These are phyloP conservation scores for Siphamia tubifer DNA, from an alignment of 2,113 vertebrate species.

Conservation along the genomic window DNA sequence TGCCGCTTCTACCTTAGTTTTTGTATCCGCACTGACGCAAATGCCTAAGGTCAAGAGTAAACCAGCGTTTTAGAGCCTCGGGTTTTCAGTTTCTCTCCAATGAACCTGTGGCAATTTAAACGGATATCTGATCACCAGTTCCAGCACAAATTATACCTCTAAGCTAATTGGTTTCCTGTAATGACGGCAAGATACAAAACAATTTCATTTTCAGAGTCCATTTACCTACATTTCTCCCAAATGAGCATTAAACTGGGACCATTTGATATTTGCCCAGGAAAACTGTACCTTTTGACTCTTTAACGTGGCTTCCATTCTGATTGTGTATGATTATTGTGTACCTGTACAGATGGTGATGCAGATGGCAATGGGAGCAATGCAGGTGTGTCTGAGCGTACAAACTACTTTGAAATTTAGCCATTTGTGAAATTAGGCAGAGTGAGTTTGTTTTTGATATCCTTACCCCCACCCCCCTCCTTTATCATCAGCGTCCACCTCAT, in stretches of 20 bases:
- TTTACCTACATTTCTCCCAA: neutral
- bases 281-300: conserved; percentile 17
- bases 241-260: conserved; percentile 1
- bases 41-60: no score
- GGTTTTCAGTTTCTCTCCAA: no score
- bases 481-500: conserved; percentile 25
- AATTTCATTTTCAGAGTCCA: neutral
- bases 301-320: conserved; percentile 61
- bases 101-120: no score
- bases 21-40: no score
- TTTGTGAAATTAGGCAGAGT: conserved; percentile 39
- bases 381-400: conserved; percentile 49
- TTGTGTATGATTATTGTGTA: conserved; percentile 72
- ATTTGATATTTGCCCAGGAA: conserved; percentile 2
- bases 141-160: no score
- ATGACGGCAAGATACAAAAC: neutral
- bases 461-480: neutral
- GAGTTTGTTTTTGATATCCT: conserved; percentile 25
- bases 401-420: conserved; percentile 7
- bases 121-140: no score
- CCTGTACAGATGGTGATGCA: conserved; percentile 78
- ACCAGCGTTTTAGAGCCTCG: no score
- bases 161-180: conserved; percentile 8
- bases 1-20: no score
- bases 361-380: conserved; percentile 78